Evolutionary conservation across 2,888 invertebrate species (phyloP), one percentile per base, ranked within the genome.

Genomic region (Pedicia rivosa): DNA sequence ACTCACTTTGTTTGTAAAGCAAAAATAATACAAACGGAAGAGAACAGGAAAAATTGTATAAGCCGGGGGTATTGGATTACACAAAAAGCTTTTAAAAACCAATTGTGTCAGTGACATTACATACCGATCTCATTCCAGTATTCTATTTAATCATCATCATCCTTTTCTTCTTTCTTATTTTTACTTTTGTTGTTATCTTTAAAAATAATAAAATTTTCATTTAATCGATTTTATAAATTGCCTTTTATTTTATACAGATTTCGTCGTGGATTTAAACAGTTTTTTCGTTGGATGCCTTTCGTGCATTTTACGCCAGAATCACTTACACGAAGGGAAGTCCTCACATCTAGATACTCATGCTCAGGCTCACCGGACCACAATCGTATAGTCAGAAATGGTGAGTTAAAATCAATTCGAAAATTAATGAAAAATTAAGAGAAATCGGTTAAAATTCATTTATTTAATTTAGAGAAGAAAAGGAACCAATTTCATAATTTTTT

Each of bases 261-360:
- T 62, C 75, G 92, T 32, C 74, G 87, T 48, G 94, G 94, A 7
- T 91, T 94, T 63, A 82, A 83, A 53, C 81, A 86, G 57, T 82
- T 90, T 58, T 91, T 92, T 64, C 79, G 81, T 50, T 92, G 87
- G 66, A 80, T 87, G 50, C 81, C 82, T 4, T 78, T 74, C 50
- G 74, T 86, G 16, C 70, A 74, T 13, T 66, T 81, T 22, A 72
- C 72, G 12, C 71, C 74, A 2, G 74, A 76, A 40, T 70, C 74
- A 1, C 57, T 83, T 28, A 76, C 72, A 10, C 65, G 84, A 38
- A 69, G 81, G 42, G 75, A 83, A 47, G 79, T 76, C 2, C 70
- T 82, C 38, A 82, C 81, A 8, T 77, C 79, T 9, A 73, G 82
- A 35, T 75, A 81, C 46, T 75, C 81, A 38, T 81, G 79, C 47